Base-by-base conservation (phyloP, 1,140 invertebrate genomes). In the Cotesia typhae region DNA sequence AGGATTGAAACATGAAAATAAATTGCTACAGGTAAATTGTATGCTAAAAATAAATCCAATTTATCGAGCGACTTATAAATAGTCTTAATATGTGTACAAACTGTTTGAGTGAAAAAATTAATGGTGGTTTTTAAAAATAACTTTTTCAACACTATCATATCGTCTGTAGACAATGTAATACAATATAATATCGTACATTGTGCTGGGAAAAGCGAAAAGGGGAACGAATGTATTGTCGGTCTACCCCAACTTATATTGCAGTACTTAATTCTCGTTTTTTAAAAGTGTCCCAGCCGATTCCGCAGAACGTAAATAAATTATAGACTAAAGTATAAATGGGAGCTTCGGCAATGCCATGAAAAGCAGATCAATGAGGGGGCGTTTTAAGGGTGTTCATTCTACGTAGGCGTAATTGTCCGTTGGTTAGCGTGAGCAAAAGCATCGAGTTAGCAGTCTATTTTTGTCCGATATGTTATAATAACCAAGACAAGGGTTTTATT, bases 11-110 rank as follows among this genome's bases (percentile, higher is more conserved):
- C 37, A 28, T 66, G 53, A 47, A 7, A 72, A 67, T 12, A 66
- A 51, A 36, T 67, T 38, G 41, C 37, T 37, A 28, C 71, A 65
- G 67, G 74, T 75, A 75, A 70, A 61, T 72, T 57, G 59, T 59
- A 66, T 55, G 35, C 82, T 85, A 84, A 84, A 84, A 84, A 85
- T 85, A 84, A 79, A 75, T 67, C 68, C 74, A 77, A 80, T 82
- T 85, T 86, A 86, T 87, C 81, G 84, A 86, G 83, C 84, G 84
- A 67, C 77, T 80, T 86, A 85, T 83, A 85, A 86, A 86, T 87
- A 87, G 78, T 17, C 35, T 38, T 75, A 77, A 75, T 74, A 76
- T 47, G 41, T 47, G 41, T 47, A 47, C 41, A 78, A 69, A 61
- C 75, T 63, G 68, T 75, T 75, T 78, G 71, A 74, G 76, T 79